Conservation (phyloP, 2,797 vertebrate species). For the Acestrorhynchus altus region DNA sequence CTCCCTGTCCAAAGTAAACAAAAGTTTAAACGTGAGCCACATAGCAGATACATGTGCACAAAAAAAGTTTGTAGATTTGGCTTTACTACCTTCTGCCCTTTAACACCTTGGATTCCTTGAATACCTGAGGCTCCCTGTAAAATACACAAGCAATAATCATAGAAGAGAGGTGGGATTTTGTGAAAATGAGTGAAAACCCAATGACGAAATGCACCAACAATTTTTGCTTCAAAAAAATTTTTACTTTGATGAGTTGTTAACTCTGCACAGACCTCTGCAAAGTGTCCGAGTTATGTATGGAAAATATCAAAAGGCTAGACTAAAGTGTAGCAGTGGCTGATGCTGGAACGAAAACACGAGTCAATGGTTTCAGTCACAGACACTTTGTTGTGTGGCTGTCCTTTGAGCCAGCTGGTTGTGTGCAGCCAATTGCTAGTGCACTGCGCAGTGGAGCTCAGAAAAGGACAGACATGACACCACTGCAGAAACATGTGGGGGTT, state of each 20-base stretch:
- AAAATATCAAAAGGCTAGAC: conserved; percentile 16
- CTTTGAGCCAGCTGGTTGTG: conserved; percentile 43
- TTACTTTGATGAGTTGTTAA: neutral
- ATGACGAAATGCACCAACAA: too few relatives aligned
- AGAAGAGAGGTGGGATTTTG: neutral
- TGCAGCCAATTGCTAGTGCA: conserved; percentile 23
- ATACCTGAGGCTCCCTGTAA: conserved; percentile 76
- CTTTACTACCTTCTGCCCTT: conserved; percentile 72
- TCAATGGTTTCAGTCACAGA: conserved; percentile 44
- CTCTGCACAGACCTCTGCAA: neutral
- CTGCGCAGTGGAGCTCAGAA: conserved; percentile 13
- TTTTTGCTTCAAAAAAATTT: neutral
- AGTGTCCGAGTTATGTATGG: conserved; percentile 23
- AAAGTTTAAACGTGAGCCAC: conserved; percentile 8
- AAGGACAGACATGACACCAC: conserved; percentile 53
- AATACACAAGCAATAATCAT: conserved; percentile 37
- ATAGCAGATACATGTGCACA: conserved; percentile 14
- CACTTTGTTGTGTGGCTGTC: conserved; percentile 38
- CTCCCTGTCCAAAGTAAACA: conserved; percentile 63
- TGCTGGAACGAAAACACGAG: conserved; percentile 48
- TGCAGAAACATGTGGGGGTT: conserved; percentile 44
- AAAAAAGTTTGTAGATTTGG: conserved; percentile 20
- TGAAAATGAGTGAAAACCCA: neutral
- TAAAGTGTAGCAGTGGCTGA: conserved; percentile 15
- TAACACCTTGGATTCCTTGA: conserved; percentile 73